Percentiles rank a stretch among this genome's conserved stretches.
phyloP scores from a whole-genome alignment of 1,140 invertebrate species.

The Drosophila kikkawai region DNA sequence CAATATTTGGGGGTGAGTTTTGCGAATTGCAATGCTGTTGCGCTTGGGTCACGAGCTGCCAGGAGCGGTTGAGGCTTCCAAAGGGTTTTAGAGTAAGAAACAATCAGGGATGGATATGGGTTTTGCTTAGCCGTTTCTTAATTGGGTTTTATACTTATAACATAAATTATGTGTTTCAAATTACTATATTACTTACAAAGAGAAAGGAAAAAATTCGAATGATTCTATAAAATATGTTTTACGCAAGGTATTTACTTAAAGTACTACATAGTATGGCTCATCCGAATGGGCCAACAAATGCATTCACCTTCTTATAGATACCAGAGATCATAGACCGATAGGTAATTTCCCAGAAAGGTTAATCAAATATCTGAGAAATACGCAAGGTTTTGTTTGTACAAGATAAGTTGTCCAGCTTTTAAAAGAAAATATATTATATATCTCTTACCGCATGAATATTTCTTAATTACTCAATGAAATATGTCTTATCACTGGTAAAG shows the following conservation, averaged over 20 bases:
- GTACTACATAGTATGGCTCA: background rate
- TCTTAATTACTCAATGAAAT: background rate
- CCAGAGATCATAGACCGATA: background rate
- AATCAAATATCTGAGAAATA: background rate
- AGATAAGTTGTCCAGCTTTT: background rate
- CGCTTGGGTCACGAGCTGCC: constrained; percentile 22
- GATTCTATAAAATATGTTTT: background rate
- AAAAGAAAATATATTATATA: background rate
- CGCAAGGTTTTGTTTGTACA: background rate
- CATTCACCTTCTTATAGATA: background rate
- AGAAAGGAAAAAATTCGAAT: background rate
- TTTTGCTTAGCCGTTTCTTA: background rate
- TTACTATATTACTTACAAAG: background rate
- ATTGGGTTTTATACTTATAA: background rate
- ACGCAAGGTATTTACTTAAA: too few species aligned
- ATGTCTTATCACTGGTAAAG: background rate
- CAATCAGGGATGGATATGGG: background rate
- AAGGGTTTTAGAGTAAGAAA: background rate
- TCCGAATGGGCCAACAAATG: background rate
- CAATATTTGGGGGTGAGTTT: constrained; percentile 35
- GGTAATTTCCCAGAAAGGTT: too few species aligned
- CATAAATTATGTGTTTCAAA: too few species aligned
- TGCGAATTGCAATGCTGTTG: constrained; percentile 67
- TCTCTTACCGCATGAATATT: background rate
- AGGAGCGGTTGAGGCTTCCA: constrained; percentile 11